Percentiles rank a stretch among this genome's conserved stretches.
phyloP scores from a whole-genome alignment of 2,888 invertebrate species.

The Caenorhabditis sp. region DNA sequence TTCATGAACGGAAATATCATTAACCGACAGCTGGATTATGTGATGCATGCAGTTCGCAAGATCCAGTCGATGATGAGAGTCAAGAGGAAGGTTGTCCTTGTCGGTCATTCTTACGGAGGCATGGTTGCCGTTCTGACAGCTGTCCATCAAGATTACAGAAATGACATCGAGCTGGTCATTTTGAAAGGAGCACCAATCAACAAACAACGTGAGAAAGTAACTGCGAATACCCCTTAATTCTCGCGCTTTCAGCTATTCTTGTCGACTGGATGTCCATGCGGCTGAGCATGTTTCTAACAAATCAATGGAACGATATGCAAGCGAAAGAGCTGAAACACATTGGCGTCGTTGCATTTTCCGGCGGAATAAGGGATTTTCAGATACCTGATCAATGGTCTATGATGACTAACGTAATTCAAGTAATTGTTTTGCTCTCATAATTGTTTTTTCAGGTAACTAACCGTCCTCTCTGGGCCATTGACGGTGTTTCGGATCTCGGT shows the following conservation, averaged over 20 bases:
- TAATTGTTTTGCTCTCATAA: too few species aligned
- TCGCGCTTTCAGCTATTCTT: slow-evolving; percentile 55
- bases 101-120: slow-evolving; percentile 74
- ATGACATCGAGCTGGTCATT: slow-evolving; percentile 59
- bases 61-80: slow-evolving; percentile 84
- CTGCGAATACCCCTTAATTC: neutral
- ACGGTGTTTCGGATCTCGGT: slow-evolving; percentile 58
- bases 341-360: slow-evolving; percentile 74
- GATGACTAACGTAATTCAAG: slow-evolving; percentile 31
- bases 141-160: slow-evolving; percentile 42
- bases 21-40: slow-evolving; percentile 89
- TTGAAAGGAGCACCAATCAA: slow-evolving; percentile 60
- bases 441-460: slow-evolving; percentile 22
- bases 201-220: slow-evolving; percentile 44
- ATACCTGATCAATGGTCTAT: slow-evolving; percentile 63
- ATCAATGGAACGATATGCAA: slow-evolving; percentile 23
- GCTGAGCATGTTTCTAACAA: slow-evolving; percentile 24
- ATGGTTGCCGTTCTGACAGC: slow-evolving; percentile 51
- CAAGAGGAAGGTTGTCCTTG: slow-evolving; percentile 62
- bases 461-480: slow-evolving; percentile 64
- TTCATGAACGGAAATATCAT: slow-evolving; percentile 92
- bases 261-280: slow-evolving; percentile 40
- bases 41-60: slow-evolving; percentile 88
- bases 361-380: slow-evolving; percentile 76
- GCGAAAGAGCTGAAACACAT: slow-evolving; percentile 50